Conservation (phyloP, 2,888 invertebrate genomes). For the Tipula helvola region DNA sequence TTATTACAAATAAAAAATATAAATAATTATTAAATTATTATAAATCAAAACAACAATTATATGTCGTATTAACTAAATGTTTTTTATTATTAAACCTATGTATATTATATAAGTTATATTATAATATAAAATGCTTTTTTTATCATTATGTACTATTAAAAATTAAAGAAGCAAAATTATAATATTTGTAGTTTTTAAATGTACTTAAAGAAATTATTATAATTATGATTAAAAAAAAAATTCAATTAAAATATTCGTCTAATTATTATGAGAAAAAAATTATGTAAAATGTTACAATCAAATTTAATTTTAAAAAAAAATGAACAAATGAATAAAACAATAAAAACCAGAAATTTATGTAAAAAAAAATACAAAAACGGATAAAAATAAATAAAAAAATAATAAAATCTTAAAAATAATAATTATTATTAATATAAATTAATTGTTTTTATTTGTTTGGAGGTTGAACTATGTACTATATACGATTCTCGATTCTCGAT, state of each 20-base stretch:
- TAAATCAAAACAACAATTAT: not conserved
- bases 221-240: not conserved
- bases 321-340: not conserved
- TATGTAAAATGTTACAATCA: constrained; percentile 4
- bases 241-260: not conserved
- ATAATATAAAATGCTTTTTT: not conserved
- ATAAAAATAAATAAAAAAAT: not conserved
- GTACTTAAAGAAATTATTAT: not conserved
- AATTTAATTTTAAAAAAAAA: not conserved
- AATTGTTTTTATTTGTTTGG: too few species aligned
- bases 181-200: not conserved
- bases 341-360: not conserved
- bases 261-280: not conserved
- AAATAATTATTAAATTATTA: not conserved
- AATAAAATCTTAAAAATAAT: not conserved
- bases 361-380: not conserved
- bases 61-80: not conserved
- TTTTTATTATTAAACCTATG: not conserved
- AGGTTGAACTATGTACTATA: too few species aligned
- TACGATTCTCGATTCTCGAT: too few species aligned
- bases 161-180: not conserved
- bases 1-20: not conserved
- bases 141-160: not conserved
- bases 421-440: not conserved
- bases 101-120: not conserved